These are phyloP conservation scores for Sitophilus oryzae DNA, from an alignment of 1,140 invertebrate species.

Conservation along the genomic window DNA sequence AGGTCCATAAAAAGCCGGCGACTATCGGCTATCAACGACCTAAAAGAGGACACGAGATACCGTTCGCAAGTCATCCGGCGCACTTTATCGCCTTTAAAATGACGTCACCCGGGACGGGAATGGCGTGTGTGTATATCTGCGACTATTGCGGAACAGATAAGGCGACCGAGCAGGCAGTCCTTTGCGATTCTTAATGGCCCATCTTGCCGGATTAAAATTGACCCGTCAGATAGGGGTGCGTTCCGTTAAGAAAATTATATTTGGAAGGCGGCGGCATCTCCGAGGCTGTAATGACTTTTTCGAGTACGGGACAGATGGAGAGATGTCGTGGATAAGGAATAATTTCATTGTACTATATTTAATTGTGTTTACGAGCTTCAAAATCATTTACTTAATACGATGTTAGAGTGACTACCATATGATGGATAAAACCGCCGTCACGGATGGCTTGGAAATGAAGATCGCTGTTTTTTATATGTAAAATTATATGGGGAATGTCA, in stretches of 20 bases:
- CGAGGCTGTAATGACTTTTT: not conserved
- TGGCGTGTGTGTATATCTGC: slow-evolving; percentile 16
- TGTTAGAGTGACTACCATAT: too few species aligned
- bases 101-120: slow-evolving; percentile 7
- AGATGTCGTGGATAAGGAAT: not conserved
- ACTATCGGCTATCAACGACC: not conserved
- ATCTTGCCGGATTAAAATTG: slow-evolving; percentile 18
- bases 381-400: too few species aligned
- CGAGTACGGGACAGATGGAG: not conserved
- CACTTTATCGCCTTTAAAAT: slow-evolving; percentile 8
- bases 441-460: too few species aligned
- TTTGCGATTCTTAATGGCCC: slow-evolving; percentile 11
- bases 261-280: not conserved
- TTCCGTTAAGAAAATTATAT: slow-evolving; percentile 15
- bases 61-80: not conserved
- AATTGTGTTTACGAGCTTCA: too few species aligned
- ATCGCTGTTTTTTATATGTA: too few species aligned
- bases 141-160: slow-evolving; percentile 18
- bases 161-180: slow-evolving; percentile 12
- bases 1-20: not conserved
- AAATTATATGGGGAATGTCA: too few species aligned
- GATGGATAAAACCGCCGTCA: too few species aligned
- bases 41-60: not conserved
- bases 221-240: slow-evolving; percentile 7
- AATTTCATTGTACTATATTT: too few species aligned